A percentile compares a stretch with the other conserved stretches of the same genome.
These are phyloP conservation scores for Myzus persicae DNA, from an alignment of 1,140 invertebrate genomes.

Conservation along the genomic window DNA sequence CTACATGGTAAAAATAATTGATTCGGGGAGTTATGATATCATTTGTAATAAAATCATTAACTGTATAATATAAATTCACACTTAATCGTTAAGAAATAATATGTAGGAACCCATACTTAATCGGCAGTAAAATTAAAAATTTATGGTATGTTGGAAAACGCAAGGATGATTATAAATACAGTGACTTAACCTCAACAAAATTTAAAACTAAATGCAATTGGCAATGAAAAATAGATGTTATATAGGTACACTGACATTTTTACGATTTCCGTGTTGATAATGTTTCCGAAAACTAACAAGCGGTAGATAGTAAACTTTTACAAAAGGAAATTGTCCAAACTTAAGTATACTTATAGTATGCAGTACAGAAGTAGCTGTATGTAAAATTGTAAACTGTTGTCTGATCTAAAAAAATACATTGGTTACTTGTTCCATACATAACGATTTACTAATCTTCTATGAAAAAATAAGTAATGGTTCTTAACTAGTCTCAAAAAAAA, in stretches of 20 bases:
- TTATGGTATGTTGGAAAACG: not conserved
- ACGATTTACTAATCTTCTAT: too few relatives aligned
- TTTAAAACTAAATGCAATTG: not conserved
- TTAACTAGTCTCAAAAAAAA: not conserved
- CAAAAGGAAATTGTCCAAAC: not conserved
- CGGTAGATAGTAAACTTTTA: not conserved
- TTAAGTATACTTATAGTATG: not conserved
- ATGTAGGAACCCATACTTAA: not conserved
- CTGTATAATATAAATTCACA: not conserved
- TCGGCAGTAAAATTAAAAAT: not conserved
- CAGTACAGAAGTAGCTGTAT: too few relatives aligned
- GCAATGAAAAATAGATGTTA: not conserved
- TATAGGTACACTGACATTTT: not conserved
- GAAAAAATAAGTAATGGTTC: too few relatives aligned
- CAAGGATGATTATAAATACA: not conserved
- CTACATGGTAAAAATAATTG: not conserved
- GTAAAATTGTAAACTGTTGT: too few relatives aligned
- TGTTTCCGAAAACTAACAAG: not conserved
- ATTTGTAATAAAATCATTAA: not conserved
- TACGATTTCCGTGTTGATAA: not conserved
- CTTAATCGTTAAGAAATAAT: not conserved
- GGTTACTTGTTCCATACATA: too few relatives aligned
- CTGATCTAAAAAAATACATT: too few relatives aligned
- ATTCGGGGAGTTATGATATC: not conserved
- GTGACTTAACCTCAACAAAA: not conserved